These are phyloP conservation scores for Rallus limicola DNA, from an alignment of 2,113 vertebrate species.

Conservation along the genomic window DNA sequence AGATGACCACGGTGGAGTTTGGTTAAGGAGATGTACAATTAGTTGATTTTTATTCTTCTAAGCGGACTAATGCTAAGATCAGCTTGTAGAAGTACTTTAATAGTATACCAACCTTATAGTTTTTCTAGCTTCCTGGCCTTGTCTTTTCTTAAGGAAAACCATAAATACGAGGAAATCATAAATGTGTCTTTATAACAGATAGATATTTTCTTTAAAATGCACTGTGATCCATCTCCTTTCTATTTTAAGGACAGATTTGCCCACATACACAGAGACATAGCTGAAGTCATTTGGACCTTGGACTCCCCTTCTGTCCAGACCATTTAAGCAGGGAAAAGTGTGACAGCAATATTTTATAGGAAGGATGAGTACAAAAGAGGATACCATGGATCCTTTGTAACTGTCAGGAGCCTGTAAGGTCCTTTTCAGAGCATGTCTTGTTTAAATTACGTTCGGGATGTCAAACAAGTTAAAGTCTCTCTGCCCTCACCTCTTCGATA, in stretches of 20 bases:
- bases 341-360: conserved; percentile 38
- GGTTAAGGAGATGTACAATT: conserved; percentile 9
- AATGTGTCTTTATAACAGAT: conserved; percentile 9
- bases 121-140: conserved; percentile 7
- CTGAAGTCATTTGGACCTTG: conserved; percentile 59
- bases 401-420: not conserved
- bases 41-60: not conserved
- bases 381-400: not conserved
- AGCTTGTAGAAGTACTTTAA: not conserved
- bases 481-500: conserved; percentile 35
- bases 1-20: not conserved
- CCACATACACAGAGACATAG: not conserved
- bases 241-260: conserved; percentile 51
- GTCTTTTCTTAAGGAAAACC: conserved; percentile 36
- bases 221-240: conserved; percentile 24
- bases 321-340: not conserved
- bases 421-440: not conserved
- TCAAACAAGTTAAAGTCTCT: conserved; percentile 31
- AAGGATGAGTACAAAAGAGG: conserved; percentile 17
- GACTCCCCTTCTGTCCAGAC: conserved; percentile 32
- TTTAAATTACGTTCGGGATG: conserved; percentile 28
- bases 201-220: conserved; percentile 19
- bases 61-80: not conserved
- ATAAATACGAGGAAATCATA: conserved; percentile 51
- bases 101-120: not conserved